Evolutionary conservation across 2,888 invertebrate genomes (phyloP), one percentile per base, ranked within the genome.

Genomic region (Nomada goodeniana): DNA sequence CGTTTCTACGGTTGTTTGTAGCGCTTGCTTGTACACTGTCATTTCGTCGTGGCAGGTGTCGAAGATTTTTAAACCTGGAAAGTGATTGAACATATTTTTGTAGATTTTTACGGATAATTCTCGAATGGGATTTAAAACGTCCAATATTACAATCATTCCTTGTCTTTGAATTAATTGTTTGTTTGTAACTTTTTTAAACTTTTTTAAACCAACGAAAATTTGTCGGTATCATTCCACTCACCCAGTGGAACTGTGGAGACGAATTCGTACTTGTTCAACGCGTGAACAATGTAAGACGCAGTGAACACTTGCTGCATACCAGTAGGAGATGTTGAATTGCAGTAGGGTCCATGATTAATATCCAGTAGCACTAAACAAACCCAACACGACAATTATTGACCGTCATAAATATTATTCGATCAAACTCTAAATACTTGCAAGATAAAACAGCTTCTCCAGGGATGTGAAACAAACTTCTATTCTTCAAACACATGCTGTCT

Each of bases 201-300:
- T 36, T 1, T 36, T 36, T 36, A 5, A 36, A 7, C 7, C 36
- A 36, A 36, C 36, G 36, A 36, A 36, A 7, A 7, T 36, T 36
- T 36, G 36, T 36, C 36, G 1, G 36, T 36, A 1, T 36, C 36
- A 7, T 47, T 13, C 3, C 47, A 15, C 74, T 69, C 52, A 94
- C 94, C 94, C 50, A 95, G 87, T 60, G 89, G 89, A 13, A 93
- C 84, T 65, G 92, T 94, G 3, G 94, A 94, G 50, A 94, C 84
- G 76, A 93, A 93, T 67, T 94, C 90, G 73, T 92, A 90, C 65
- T 93, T 91, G 81, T 94, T 94, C 69, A 94, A 87, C 57, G 91
- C 91, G 78, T 92, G 91, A 20, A 93, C 91, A 20, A 94, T 92
- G 81, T 93, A 92, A 11, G 93, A 89, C 2, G 94, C 93, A 20